Evolutionary conservation across 2,888 invertebrate species (phyloP).

Genomic region (Drosophila heteroneura): DNA sequence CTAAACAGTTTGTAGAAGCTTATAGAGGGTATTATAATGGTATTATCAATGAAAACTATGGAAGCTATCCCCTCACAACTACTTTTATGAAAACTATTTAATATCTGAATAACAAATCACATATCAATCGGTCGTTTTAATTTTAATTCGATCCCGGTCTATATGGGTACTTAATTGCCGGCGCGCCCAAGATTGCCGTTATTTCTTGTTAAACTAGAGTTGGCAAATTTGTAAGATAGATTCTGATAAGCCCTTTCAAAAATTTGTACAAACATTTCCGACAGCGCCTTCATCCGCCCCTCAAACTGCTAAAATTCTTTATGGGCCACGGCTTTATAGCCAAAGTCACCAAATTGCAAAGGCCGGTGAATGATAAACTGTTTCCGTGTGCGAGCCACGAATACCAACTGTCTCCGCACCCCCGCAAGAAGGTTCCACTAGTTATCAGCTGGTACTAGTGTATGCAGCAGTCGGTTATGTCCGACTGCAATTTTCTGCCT

Average conservation of each 20-base stretch:
- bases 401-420: not conserved
- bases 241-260: not conserved
- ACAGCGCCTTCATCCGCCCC: not conserved
- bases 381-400: not conserved
- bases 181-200: not conserved
- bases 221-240: not conserved
- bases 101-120: not conserved
- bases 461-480: not conserved
- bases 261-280: not conserved
- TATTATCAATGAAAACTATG: not conserved
- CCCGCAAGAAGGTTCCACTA: fast-evolving
- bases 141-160: not conserved
- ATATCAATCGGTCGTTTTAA: not conserved
- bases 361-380: not conserved
- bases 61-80: not conserved
- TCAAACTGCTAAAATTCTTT: not conserved
- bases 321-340: not conserved
- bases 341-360: not conserved
- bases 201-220: not conserved
- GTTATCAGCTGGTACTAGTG: not conserved
- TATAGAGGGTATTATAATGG: not conserved
- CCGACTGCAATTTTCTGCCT: not conserved
- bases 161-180: not conserved
- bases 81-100: not conserved
- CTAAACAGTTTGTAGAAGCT: too few relatives aligned